Evolutionary conservation across 2,113 vertebrate species (phyloP).

Genomic region (Mustelus asterias): DNA sequence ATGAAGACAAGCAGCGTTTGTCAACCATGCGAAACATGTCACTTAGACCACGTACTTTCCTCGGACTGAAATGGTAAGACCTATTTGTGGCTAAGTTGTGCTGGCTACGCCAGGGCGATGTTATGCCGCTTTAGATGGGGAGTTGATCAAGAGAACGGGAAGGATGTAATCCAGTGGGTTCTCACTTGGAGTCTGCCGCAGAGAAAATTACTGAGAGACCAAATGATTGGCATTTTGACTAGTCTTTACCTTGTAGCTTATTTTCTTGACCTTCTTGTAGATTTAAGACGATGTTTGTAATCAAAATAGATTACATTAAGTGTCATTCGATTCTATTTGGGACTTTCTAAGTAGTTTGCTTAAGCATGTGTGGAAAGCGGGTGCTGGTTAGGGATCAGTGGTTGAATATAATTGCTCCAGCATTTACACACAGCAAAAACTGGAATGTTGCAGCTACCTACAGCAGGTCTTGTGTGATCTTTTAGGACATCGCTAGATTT

Average conservation of each 20-base stretch:
- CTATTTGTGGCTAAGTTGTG: not conserved
- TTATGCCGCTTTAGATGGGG: not conserved
- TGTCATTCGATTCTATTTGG: not conserved
- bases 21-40: not conserved
- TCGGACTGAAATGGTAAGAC: slow-evolving; percentile 25
- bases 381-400: not conserved
- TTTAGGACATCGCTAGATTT: not conserved
- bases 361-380: not conserved
- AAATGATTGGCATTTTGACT: not conserved
- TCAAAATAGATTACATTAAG: not conserved
- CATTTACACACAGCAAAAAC: not conserved
- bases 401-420: not conserved
- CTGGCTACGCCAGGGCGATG: not conserved
- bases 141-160: not conserved
- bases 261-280: not conserved
- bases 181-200: not conserved
- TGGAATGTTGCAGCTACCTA: not conserved
- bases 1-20: not conserved
- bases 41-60: not conserved
- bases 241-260: not conserved
- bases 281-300: not conserved
- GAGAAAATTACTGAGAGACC: not conserved
- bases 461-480: not conserved
- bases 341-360: not conserved
- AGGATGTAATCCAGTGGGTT: not conserved